These are phyloP conservation scores for Sebastes fasciatus DNA, from an alignment of 2,113 vertebrate species.

Conservation along the genomic window DNA sequence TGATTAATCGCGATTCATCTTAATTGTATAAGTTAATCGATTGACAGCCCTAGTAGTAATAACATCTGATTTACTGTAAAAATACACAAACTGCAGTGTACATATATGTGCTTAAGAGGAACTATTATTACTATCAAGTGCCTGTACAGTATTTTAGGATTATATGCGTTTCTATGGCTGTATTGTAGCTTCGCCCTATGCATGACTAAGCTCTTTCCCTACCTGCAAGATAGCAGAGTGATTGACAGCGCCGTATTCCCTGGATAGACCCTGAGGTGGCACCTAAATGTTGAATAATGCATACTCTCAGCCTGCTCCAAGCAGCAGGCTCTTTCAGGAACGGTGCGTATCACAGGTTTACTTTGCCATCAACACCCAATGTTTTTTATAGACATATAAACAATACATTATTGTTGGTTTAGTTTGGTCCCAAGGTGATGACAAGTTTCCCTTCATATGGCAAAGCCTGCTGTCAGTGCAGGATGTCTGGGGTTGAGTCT, in stretches of 20 bases:
- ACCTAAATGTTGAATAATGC: constrained; percentile 56
- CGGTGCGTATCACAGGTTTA: background rate
- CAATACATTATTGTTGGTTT: constrained; percentile 28
- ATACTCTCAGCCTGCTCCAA: constrained; percentile 40
- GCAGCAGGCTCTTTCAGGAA: background rate
- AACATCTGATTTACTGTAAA: background rate
- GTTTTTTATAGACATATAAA: constrained; percentile 21
- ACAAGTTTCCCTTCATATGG: background rate
- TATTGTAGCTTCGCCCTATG: background rate
- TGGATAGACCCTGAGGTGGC: constrained; percentile 21
- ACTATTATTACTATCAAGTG: background rate
- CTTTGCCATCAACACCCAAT: background rate
- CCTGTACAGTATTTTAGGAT: background rate
- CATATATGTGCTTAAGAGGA: background rate
- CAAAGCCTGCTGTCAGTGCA: background rate
- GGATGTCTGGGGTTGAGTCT: constrained; percentile 5
- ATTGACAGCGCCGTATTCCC: constrained; percentile 43
- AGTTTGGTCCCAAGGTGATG: constrained; percentile 21
- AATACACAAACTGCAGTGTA: background rate
- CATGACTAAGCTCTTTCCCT: background rate
- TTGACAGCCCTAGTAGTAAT: too few species aligned
- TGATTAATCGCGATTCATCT: too few species aligned
- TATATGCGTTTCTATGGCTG: background rate
- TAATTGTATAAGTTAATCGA: too few species aligned
- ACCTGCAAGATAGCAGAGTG: constrained; percentile 9